Percentiles rank a stretch among this genome's conserved stretches.
Conservation (phyloP, 2,888 invertebrate species). For the Melinaea menophilus region DNA sequence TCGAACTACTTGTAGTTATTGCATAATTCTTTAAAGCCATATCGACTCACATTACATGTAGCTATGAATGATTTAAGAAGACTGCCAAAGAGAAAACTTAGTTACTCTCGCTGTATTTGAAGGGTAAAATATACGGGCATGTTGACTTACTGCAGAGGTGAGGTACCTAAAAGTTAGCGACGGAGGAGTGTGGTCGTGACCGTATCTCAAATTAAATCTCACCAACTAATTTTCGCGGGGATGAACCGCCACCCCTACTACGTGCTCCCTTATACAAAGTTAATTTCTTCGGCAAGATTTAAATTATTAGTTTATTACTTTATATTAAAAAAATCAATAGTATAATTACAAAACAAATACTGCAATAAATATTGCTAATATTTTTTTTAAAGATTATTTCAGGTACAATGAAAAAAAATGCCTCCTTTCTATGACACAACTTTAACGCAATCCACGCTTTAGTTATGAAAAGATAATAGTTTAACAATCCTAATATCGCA, state of each 20-base stretch:
- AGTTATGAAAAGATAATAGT: too few relatives aligned
- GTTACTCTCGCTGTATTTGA: slow-evolving; percentile 12
- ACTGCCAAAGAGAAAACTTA: slow-evolving; percentile 40
- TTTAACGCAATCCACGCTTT: too few relatives aligned
- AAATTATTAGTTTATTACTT: background rate
- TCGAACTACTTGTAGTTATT: slow-evolving; percentile 47
- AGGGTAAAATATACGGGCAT: background rate
- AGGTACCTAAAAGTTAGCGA: slow-evolving; percentile 37
- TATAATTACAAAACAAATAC: too few relatives aligned
- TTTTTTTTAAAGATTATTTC: too few relatives aligned
- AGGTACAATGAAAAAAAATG: too few relatives aligned
- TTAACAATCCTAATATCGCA: too few relatives aligned
- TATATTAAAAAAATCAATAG: too few relatives aligned
- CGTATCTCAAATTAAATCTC: slow-evolving; percentile 76
- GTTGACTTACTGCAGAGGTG: slow-evolving; percentile 2
- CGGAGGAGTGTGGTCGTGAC: slow-evolving; percentile 61
- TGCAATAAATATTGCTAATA: too few relatives aligned
- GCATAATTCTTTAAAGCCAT: slow-evolving; percentile 50
- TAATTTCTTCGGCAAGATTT: background rate
- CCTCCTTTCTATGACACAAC: too few relatives aligned
- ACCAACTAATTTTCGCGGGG: slow-evolving; percentile 69
- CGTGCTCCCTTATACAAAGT: slow-evolving; percentile 9
- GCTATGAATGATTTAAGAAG: slow-evolving; percentile 7
- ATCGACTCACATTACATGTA: slow-evolving; percentile 35
- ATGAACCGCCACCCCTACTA: slow-evolving; percentile 32